Percentiles rank a stretch among this genome's conserved stretches.
Conservation (phyloP, 2,113 vertebrate genomes). For the Lichenostomus cassidix region DNA sequence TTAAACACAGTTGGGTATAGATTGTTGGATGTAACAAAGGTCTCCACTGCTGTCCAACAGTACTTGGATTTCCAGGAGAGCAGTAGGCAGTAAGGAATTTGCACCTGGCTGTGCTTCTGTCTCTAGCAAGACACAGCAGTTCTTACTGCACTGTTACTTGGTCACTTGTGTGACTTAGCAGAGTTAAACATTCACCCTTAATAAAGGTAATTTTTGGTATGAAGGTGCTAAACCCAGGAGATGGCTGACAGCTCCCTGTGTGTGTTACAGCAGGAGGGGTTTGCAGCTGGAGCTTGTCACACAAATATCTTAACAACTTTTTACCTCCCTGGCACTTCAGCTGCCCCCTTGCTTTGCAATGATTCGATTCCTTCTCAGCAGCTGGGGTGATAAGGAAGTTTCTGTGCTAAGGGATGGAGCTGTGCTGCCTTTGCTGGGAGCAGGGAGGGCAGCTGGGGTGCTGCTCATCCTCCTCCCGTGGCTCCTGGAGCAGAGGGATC, state of each 20-base stretch:
- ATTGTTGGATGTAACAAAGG: background rate
- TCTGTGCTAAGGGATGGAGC: background rate
- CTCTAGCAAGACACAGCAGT: background rate
- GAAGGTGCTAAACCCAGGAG: background rate
- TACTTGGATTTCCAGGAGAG: background rate
- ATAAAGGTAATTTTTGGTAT: fast-evolving
- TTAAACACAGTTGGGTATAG: background rate
- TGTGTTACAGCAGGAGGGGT: background rate
- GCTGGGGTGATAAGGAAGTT: conserved; percentile 25
- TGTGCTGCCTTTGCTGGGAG: background rate
- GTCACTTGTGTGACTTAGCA: background rate
- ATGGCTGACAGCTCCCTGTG: background rate
- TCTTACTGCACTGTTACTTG: fast-evolving
- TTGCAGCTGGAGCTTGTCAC: background rate
- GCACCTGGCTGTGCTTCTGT: background rate
- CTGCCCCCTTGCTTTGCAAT: background rate
- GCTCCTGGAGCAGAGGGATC: background rate
- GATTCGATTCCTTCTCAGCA: fast-evolving
- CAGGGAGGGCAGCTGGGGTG: background rate
- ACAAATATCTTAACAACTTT: background rate
- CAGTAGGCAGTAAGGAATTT: background rate
- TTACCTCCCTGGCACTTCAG: background rate
- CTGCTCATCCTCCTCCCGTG: background rate
- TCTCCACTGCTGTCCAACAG: background rate
- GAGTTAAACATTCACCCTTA: background rate